These are phyloP conservation scores for Protomyctophum bolini DNA, from an alignment of 2,113 vertebrate species.

Conservation along the genomic window DNA sequence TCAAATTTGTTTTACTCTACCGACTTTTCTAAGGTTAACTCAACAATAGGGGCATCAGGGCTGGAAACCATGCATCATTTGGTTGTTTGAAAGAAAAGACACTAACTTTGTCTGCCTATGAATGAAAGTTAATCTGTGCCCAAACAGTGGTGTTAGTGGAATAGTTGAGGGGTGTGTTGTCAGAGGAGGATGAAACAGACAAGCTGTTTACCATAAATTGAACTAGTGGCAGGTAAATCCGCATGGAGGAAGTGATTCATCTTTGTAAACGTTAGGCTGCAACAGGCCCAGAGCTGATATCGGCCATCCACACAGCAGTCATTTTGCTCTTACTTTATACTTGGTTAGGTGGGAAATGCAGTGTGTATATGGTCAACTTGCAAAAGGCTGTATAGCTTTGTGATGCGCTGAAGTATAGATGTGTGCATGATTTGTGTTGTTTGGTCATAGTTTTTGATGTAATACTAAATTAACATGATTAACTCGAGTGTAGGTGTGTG, in stretches of 20 bases:
- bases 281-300: conserved; percentile 39
- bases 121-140: conserved; percentile 74
- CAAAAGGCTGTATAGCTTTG: not conserved
- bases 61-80: conserved; percentile 64
- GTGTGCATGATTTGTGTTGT: too few relatives aligned
- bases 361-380: not conserved
- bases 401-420: not conserved
- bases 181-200: conserved; percentile 76
- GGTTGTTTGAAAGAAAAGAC: conserved; percentile 77
- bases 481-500: not conserved
- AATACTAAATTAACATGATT: not conserved
- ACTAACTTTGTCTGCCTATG: conserved; percentile 67
- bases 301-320: conserved; percentile 2
- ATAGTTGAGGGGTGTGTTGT: conserved; percentile 63
- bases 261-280: conserved; percentile 59
- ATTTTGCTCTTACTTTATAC: too few relatives aligned
- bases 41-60: conserved; percentile 51
- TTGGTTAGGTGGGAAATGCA: too few relatives aligned
- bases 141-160: conserved; percentile 70
- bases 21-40: conserved; percentile 65
- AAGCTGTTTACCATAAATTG: conserved; percentile 73
- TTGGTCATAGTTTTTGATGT: not conserved
- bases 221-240: conserved; percentile 79
- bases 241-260: conserved; percentile 73
- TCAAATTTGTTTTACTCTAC: conserved; percentile 27